Percentiles rank a stretch among this genome's conserved stretches.
Evolutionary conservation across 2,888 invertebrate genomes (phyloP).

Genomic region (Lottia scabra): DNA sequence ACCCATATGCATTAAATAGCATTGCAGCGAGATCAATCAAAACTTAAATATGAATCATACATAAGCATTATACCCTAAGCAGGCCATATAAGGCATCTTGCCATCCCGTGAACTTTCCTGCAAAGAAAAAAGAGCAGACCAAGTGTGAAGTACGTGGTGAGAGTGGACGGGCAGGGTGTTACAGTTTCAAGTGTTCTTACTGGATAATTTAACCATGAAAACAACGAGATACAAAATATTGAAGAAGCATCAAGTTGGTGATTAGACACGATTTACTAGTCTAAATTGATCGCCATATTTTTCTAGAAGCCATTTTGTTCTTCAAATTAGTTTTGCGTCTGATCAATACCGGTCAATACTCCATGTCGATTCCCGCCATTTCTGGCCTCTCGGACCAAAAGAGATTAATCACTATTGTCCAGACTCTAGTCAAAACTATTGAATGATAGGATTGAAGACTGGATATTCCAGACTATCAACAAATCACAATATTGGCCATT

Average conservation of each 20-base stretch:
- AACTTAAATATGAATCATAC: too few relatives aligned
- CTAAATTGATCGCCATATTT: not conserved
- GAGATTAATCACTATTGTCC: not conserved
- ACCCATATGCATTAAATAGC: too few relatives aligned
- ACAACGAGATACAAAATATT: not conserved
- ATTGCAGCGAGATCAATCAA: too few relatives aligned
- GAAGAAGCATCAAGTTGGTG: not conserved
- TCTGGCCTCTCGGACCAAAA: not conserved
- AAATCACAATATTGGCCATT: not conserved
- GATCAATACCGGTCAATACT: constrained; percentile 1
- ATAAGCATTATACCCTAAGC: too few relatives aligned
- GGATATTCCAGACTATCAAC: not conserved
- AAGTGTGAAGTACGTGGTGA: too few relatives aligned
- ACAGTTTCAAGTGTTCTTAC: too few relatives aligned
- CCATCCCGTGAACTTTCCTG: too few relatives aligned
- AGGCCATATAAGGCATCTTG: too few relatives aligned
- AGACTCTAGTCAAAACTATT: not conserved
- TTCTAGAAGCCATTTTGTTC: constrained; percentile 3
- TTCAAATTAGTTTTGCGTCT: constrained; percentile 6
- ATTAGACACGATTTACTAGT: not conserved
- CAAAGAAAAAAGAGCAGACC: too few relatives aligned
- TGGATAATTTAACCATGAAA: not conserved
- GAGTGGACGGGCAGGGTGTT: too few relatives aligned
- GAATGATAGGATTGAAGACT: not conserved
- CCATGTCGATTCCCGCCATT: constrained; percentile 5